A percentile compares a stretch with the other conserved stretches of the same genome.
Conservation (phyloP, 2,797 vertebrate genomes). For the Silurus aristotelis region DNA sequence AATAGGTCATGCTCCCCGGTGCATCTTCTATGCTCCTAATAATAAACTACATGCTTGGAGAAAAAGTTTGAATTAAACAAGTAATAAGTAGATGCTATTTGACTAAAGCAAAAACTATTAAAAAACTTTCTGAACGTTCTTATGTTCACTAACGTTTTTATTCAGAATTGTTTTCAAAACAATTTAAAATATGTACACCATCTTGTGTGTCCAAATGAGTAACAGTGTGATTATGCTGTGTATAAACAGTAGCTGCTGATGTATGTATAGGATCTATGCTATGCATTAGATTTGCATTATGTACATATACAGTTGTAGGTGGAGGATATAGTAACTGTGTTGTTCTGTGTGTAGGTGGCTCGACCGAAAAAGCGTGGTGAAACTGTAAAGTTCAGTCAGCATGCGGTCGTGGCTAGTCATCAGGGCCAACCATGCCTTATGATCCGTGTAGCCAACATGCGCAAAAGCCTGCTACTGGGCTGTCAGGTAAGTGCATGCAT, state of each 20-base stretch:
- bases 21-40: background rate
- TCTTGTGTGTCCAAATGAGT: background rate
- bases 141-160: background rate
- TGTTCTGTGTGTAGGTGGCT: slow-evolving; percentile 71
- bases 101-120: background rate
- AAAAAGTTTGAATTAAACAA: background rate
- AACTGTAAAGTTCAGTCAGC: slow-evolving; percentile 95
- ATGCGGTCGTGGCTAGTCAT: slow-evolving; percentile 86
- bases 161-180: background rate
- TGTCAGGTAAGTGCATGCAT: slow-evolving; percentile 82
- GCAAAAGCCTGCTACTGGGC: slow-evolving; percentile 92
- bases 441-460: slow-evolving; percentile 96
- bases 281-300: background rate
- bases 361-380: slow-evolving; percentile 92
- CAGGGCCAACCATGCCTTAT: slow-evolving; percentile 89
- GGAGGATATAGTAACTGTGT: background rate
- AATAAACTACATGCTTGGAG: background rate
- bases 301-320: background rate
- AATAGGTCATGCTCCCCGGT: too few species aligned
- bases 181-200: background rate
- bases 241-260: background rate
- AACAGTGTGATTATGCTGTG: background rate
- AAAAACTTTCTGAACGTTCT: background rate
- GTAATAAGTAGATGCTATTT: background rate
- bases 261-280: background rate